Conservation (phyloP, 2,113 vertebrate genomes). For the Ophthalmolycus amberensis region DNA sequence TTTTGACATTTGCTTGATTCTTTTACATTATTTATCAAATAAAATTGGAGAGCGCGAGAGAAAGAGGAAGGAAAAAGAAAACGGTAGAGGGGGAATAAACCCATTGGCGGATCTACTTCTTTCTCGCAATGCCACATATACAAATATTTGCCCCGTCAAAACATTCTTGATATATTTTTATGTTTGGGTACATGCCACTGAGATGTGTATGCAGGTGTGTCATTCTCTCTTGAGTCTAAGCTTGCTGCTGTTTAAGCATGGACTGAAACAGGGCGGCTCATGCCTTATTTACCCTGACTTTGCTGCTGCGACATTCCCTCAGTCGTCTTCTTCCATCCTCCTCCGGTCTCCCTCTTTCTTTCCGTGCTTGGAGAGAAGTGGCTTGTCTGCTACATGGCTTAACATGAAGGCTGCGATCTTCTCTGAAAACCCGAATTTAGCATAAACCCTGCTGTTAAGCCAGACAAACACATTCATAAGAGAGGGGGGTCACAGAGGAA, state of each 20-base stretch:
- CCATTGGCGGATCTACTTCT: neutral
- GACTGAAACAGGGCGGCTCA: conserved; percentile 42
- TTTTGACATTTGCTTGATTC: neutral
- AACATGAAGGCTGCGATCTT: conserved; percentile 44
- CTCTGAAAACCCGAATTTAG: conserved; percentile 49
- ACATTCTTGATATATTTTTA: conserved; percentile 4
- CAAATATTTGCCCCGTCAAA: conserved; percentile 3
- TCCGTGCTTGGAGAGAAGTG: conserved; percentile 18
- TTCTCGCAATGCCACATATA: neutral
- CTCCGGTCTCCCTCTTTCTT: conserved; percentile 24
- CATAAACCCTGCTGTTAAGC: conserved; percentile 63
- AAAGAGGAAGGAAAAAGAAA: neutral
- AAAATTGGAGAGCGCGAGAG: neutral
- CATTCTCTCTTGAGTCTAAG: neutral
- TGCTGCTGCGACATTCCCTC: conserved; percentile 25
- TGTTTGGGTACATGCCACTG: neutral
- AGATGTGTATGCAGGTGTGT: conserved; percentile 1
- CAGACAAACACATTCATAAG: conserved; percentile 26
- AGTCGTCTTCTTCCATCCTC: conserved; percentile 22
- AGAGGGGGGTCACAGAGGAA: conserved; percentile 18
- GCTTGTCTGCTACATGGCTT: conserved; percentile 54
- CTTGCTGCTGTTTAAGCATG: conserved; percentile 3
- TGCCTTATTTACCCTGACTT: conserved; percentile 57
- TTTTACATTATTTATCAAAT: neutral
- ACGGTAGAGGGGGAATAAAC: neutral